Percentiles rank a stretch among this genome's conserved stretches.
Evolutionary conservation across 2,888 invertebrate species (phyloP).

Genomic region (Asteroscopus sphinx): DNA sequence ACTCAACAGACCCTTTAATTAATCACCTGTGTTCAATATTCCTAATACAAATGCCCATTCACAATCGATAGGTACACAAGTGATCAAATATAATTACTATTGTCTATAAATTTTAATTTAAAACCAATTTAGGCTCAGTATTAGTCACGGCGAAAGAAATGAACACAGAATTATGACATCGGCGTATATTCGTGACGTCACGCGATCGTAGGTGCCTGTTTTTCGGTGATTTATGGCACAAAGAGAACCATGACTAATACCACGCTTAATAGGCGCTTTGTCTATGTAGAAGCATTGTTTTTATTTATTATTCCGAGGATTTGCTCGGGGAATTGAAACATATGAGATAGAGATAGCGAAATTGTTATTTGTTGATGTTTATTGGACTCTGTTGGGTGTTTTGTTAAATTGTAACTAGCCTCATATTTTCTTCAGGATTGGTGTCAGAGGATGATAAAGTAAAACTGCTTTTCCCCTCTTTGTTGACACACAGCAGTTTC

Average conservation of each 20-base stretch:
- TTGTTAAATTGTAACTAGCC: conserved; percentile 29
- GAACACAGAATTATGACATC: conserved; percentile 87
- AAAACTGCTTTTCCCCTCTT: too few species aligned
- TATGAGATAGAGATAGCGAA: conserved; percentile 43
- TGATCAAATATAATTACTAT: conserved; percentile 31
- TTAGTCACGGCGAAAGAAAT: conserved; percentile 83
- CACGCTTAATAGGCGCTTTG: conserved; percentile 71
- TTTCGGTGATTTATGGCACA: conserved; percentile 86
- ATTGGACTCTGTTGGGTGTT: conserved; percentile 20
- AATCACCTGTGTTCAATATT: conserved; percentile 15
- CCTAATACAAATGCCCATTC: conserved; percentile 4
- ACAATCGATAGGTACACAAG: conserved; percentile 31
- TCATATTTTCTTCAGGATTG: background rate
- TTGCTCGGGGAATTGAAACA: conserved; percentile 54
- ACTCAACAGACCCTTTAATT: background rate
- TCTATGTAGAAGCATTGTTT: conserved; percentile 66
- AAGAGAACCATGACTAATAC: conserved; percentile 83
- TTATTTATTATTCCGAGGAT: conserved; percentile 56
- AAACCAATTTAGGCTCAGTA: conserved; percentile 74
- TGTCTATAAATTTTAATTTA: conserved; percentile 56
- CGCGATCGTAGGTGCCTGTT: conserved; percentile 74
- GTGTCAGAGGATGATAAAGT: too few species aligned
- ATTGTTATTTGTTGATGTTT: conserved; percentile 27
- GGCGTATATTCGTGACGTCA: conserved; percentile 73
- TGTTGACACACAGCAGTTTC: too few species aligned